Conservation (phyloP, 1,140 invertebrate genomes). For the Heliothis virescens region DNA sequence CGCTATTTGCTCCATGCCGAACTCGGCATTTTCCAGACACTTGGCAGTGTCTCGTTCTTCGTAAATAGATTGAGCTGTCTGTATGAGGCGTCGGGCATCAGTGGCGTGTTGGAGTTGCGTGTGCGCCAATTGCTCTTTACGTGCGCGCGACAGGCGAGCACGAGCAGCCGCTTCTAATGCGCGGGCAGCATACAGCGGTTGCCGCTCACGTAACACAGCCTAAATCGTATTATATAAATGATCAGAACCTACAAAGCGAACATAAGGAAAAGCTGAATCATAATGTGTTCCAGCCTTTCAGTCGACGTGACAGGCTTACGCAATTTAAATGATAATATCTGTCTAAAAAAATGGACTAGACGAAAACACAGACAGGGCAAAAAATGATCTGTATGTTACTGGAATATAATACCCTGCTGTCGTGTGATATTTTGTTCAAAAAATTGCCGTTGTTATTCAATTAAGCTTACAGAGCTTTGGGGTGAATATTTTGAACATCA, state of each 20-base stretch:
- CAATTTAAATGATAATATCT: conserved; percentile 55
- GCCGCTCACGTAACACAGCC: conserved; percentile 74
- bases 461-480: conserved; percentile 1
- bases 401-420: neutral
- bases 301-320: conserved; percentile 24
- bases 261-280: conserved; percentile 21
- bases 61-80: conserved; percentile 59
- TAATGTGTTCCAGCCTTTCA: conserved; percentile 35
- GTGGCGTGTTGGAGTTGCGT: conserved; percentile 70
- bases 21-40: conserved; percentile 76
- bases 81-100: conserved; percentile 70
- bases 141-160: conserved; percentile 64
- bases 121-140: conserved; percentile 66
- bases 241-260: conserved; percentile 1
- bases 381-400: neutral
- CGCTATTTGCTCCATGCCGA: conserved; percentile 77
- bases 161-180: conserved; percentile 69
- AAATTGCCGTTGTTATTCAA: conserved; percentile 25
- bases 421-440: neutral
- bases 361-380: conserved; percentile 46
- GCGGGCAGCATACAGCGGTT: conserved; percentile 74
- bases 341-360: conserved; percentile 43
- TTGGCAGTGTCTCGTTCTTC: conserved; percentile 72
- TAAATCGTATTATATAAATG: conserved; percentile 46
- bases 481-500: neutral